Evolutionary conservation across 2,797 vertebrate genomes (phyloP), one percentile per base, ranked within the genome.

Genomic region (Erithacus rubecula): DNA sequence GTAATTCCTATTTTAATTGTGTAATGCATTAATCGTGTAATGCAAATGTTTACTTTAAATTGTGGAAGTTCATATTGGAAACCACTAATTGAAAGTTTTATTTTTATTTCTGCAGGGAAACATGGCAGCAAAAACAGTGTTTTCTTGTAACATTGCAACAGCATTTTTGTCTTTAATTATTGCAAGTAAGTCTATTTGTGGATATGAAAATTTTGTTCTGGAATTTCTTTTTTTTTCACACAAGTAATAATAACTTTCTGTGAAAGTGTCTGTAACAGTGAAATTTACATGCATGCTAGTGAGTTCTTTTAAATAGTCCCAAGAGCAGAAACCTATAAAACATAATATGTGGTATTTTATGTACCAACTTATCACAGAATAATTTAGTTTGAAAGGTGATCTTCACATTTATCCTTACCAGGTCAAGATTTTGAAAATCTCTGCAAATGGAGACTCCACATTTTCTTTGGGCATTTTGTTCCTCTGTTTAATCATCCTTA

Each of bases 131-230:
- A 74, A 58, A 52, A 3, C 46, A 47, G 36, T 95, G 44, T 55
- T 96, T 90, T 88, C 55, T 0, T 96, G 83, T 76, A 90, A 93
- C 13, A 59, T 96, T 84, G 92, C 72, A 52, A 13, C 92, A 22
- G 76, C 68, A 6, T 88, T 97, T 69, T 67, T 96, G 12, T 82
- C 68, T 51, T 85, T 94, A 51, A 67, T 95, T 82, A 67, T 76
- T 83, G 72, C 93, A 96, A 97, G 98, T 98, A 95, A 36, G 97
- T 93, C n/a, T 55, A 11, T 72, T 59, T 20, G 30, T 81, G 37
- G 34, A 39, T 69, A 5, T 29, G 10, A 78, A 65, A 22, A 1
- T 65, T 43, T 63, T 83, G 15, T 69, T 92, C 60, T 52, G 51
- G 41, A 56, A 67, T n/a, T 39, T 65, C 23, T 63, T 30, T 62